Evolutionary conservation across 2,113 vertebrate genomes (phyloP).

Genomic region (Entosphenus tridentatus): DNA sequence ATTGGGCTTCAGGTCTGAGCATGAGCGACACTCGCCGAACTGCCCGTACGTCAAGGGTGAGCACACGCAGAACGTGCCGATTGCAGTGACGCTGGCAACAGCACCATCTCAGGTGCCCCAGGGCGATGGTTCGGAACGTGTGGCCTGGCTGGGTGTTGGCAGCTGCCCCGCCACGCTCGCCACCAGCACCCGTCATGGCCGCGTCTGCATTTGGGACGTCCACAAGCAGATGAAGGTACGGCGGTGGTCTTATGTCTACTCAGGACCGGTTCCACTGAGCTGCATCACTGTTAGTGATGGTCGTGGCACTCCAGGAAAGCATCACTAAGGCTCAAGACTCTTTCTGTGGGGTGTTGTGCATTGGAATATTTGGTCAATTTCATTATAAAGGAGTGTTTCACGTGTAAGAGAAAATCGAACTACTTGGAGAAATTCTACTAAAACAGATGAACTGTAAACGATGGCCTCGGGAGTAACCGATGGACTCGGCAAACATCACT

Average conservation of each 20-base stretch:
- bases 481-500: too few species aligned
- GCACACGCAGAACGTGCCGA: slow-evolving; percentile 92
- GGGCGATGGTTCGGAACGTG: slow-evolving; percentile 64
- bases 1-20: slow-evolving; percentile 51
- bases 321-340: too few species aligned
- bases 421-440: too few species aligned
- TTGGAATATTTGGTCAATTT: too few species aligned
- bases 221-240: slow-evolving; percentile 97
- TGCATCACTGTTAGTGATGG: slow-evolving; percentile 6
- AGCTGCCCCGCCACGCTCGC: slow-evolving; percentile 91
- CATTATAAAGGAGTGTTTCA: too few species aligned
- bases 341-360: too few species aligned
- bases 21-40: slow-evolving; percentile 94
- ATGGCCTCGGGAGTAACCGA: too few species aligned
- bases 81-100: slow-evolving; percentile 84
- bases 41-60: slow-evolving; percentile 97
- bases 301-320: neutral
- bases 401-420: too few species aligned
- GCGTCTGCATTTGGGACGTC: slow-evolving; percentile 95
- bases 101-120: slow-evolving; percentile 87
- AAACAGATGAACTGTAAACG: too few species aligned
- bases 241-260: slow-evolving; percentile 3
- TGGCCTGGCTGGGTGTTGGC: slow-evolving; percentile 82
- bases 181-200: slow-evolving; percentile 81
- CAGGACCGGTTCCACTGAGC: too few species aligned